A percentile compares a stretch with the other conserved stretches of the same genome.
Conservation (phyloP, 2,113 vertebrate genomes). For the Panthera leo region DNA sequence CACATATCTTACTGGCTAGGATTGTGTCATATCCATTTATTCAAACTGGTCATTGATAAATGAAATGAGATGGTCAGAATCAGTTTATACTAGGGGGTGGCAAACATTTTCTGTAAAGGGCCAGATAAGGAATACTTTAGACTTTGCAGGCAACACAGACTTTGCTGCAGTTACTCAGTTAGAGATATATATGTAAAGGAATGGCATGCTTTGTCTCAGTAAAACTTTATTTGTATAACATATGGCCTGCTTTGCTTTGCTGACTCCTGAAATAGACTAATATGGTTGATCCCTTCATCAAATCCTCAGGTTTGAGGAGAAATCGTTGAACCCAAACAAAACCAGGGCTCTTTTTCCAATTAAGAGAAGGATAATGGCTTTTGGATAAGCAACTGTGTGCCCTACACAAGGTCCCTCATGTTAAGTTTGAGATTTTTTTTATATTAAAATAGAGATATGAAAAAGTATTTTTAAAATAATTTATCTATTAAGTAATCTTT, state of each 20-base stretch:
- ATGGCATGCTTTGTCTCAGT: neutral
- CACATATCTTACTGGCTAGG: neutral
- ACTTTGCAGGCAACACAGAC: neutral
- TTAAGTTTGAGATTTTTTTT: neutral
- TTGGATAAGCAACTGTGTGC: neutral
- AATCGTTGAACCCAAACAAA: neutral
- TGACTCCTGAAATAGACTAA: neutral
- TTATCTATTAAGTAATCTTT: neutral
- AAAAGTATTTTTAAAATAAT: neutral
- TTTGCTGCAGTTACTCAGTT: neutral
- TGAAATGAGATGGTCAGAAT: neutral
- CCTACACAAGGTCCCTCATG: neutral
- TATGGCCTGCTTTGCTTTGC: neutral
- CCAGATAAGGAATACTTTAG: neutral
- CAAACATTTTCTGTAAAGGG: neutral
- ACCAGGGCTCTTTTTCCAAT: neutral
- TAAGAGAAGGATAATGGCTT: neutral
- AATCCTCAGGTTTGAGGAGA: neutral
- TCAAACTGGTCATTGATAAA: neutral
- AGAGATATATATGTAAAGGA: neutral
- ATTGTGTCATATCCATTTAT: neutral
- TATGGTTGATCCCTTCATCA: neutral
- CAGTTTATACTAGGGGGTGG: neutral
- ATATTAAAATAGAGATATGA: neutral
- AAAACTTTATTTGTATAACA: neutral